Base-by-base conservation (phyloP, 2,888 invertebrate genomes). In the Miltochrista miniata region DNA sequence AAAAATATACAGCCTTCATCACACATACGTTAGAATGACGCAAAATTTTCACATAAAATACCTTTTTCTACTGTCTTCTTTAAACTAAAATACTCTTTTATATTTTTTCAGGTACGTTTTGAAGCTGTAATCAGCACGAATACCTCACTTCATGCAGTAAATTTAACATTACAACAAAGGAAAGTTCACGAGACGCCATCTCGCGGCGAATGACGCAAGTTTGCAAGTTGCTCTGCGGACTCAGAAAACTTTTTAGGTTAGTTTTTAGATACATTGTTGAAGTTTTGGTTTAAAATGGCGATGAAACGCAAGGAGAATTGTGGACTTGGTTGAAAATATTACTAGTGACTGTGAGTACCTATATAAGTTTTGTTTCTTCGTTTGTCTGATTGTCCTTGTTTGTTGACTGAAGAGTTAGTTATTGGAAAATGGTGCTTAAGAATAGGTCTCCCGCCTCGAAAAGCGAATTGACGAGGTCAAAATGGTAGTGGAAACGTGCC, bases 91-190 rank as follows among this genome's bases (percentile, higher is more conserved):
- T 14, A 29, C 24, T 35, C 39, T 50, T 54, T 10, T 41, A 40
- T 61, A 24, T 24, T 24, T 61, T 54, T 81, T 78, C 82, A 82
- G 81, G 82, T 81, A 82, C 45, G 64, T 64, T 41, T 54, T 56
- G 51, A 50, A 56, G 50, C 43, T 47, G 63, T 66, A 64, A 68
- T 74, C 70, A 74, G 68, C 59, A 59, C 61, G 44, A 66, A 62
- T 52, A 60, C 61, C 48, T 51, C 70, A 60, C 61, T 66, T 62
- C 55, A 58, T 64, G 60, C 68, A 67, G 66, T 69, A 70, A 77
- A 78, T 79, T 61, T 59, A 50, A 78, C 79, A 77, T 76, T 76
- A 77, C 72, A 65, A 72, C 74, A 74, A 68, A 61, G 70, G 70
- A 67, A 74, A 79, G 75, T 74, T 74, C 58, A 56, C 51, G 53